Evolutionary conservation across 2,888 invertebrate genomes (phyloP).

Genomic region (Stenchaetothrips biformis): DNA sequence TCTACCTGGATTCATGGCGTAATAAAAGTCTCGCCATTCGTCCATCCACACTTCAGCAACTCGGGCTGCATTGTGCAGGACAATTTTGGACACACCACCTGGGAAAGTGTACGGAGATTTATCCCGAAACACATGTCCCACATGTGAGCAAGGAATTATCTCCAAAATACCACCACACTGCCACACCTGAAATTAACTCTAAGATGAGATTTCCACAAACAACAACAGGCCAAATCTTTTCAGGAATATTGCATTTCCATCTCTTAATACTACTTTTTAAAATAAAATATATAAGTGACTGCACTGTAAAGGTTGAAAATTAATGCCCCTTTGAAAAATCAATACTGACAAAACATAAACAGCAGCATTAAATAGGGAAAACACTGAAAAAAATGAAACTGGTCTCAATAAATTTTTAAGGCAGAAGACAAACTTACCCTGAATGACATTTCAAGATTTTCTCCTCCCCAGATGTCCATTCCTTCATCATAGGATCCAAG

Average conservation of each 20-base stretch:
- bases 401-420: too few species aligned
- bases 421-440: slow-evolving; percentile 58
- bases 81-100: slow-evolving; percentile 93
- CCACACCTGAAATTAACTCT: slow-evolving; percentile 66
- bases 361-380: background rate
- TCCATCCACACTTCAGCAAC: slow-evolving; percentile 99
- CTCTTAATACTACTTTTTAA: background rate
- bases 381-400: background rate
- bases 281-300: background rate
- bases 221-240: background rate
- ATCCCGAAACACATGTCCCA: slow-evolving; percentile 96
- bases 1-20: slow-evolving; percentile 97
- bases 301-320: background rate
- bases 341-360: background rate
- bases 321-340: background rate
- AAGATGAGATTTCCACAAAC: background rate
- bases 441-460: slow-evolving; percentile 93
- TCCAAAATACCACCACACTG: slow-evolving; percentile 94
- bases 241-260: background rate
- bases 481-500: slow-evolving; percentile 97
- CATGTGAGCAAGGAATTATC: slow-evolving; percentile 92
- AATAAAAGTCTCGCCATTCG: slow-evolving; percentile 99
- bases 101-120: slow-evolving; percentile 99
- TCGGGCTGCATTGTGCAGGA: slow-evolving; percentile 96
- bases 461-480: slow-evolving; percentile 99